Evolutionary conservation across 2,797 vertebrate species (phyloP), one percentile per base, ranked within the genome.

Genomic region (Halcyon smyrnensis): DNA sequence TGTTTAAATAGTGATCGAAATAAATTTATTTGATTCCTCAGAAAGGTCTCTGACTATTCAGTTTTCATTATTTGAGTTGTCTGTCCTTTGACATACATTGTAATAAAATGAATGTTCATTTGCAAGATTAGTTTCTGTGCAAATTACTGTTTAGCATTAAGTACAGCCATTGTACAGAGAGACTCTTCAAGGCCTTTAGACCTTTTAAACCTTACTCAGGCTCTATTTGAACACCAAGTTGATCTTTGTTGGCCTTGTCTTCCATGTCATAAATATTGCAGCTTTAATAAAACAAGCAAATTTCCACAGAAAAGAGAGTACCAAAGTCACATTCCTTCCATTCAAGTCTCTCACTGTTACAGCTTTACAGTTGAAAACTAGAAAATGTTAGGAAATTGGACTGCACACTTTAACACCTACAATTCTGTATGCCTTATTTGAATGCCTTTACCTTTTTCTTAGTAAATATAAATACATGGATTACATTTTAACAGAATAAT

Each of bases 111-210:
- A 70, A 74, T 17, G 8, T 15, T 93, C 15, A 20, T 88, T 90
- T 84, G 84, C 73, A 86, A 64, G 28, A 51, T 77, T 53, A 74
- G 15, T 71, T 90, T 88, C 27, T 56, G 15, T 67, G n/a, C 11
- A 67, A 53, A 85, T 69, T 45, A 30, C 10, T 45, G 20, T 9
- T 57, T 50, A 74, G 4, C 1, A 0, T 56, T 79, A 84, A 79
- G 39, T 50, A 15, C 1, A 43, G 1, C 5, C 2, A 0, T n/a
- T 65, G 11, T 54, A 53, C 19, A 62, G 19, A 64, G 30, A 57
- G 32, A 56, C 11, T 83, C 19, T 77, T 24, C 43, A 74, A 77
- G 39, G n/a, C 32, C 57, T 69, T 87, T 36, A 67, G 36, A 27
- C 21, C 15, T 65, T 84, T 67, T 37, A 75, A 95, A 56, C n/a